Evolutionary conservation across 1,140 invertebrate genomes (phyloP).

Genomic region (Drosophila quadrilineata): DNA sequence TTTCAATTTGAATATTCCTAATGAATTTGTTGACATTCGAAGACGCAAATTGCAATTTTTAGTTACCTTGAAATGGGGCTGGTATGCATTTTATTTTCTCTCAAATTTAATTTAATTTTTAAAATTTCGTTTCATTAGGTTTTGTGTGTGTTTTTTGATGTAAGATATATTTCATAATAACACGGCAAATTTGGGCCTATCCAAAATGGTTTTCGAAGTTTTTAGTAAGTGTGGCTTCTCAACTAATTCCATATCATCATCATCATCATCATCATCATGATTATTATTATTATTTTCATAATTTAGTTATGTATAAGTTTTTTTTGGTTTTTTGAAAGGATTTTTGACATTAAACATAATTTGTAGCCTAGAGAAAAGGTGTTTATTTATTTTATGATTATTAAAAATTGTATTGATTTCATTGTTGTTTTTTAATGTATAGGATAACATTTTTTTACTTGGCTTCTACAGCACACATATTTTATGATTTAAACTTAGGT

Average conservation of each 20-base stretch:
- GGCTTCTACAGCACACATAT: background rate
- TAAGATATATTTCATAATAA: slow-evolving; percentile 65
- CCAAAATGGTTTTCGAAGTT: slow-evolving; percentile 51
- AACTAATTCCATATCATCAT: no score
- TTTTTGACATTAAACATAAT: slow-evolving; percentile 34
- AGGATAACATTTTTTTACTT: slow-evolving; percentile 40
- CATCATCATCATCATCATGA: background rate
- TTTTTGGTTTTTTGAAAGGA: slow-evolving; percentile 36
- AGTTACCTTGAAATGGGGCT: slow-evolving; percentile 63
- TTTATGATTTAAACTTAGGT: slow-evolving; percentile 61
- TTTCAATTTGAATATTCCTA: slow-evolving; percentile 14
- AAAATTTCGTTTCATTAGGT: slow-evolving; percentile 23
- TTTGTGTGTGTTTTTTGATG: slow-evolving; percentile 16
- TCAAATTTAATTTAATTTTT: slow-evolving; percentile 33
- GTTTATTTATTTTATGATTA: slow-evolving; percentile 30
- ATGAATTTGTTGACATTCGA: slow-evolving; percentile 40
- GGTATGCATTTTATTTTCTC: slow-evolving; percentile 57
- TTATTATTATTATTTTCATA: slow-evolving; percentile 12
- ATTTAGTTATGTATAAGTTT: slow-evolving; percentile 26
- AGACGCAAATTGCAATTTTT: slow-evolving; percentile 59
- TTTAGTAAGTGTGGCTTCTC: slow-evolving; percentile 13
- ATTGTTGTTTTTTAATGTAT: slow-evolving; percentile 31
- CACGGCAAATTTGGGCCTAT: slow-evolving; percentile 66
- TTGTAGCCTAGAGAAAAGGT: slow-evolving; percentile 39
- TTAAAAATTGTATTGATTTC: slow-evolving; percentile 38